These are phyloP conservation scores for Thymelicus sylvestris DNA, from an alignment of 2,888 invertebrate species.

Conservation along the genomic window DNA sequence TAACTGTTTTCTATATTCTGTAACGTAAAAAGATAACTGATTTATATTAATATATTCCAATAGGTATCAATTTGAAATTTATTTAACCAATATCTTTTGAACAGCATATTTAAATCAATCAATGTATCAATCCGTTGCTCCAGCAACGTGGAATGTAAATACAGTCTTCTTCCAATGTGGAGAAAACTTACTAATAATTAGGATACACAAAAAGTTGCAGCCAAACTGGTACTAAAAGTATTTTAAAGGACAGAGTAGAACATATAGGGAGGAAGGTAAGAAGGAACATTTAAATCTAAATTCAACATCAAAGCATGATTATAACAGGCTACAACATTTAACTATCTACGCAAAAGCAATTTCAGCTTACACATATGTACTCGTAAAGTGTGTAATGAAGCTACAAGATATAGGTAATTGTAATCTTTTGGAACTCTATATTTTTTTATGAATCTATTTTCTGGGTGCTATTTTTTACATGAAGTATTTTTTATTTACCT, in stretches of 20 bases:
- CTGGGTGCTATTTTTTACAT: constrained; percentile 31
- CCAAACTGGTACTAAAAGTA: not conserved
- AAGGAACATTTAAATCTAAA: constrained; percentile 25
- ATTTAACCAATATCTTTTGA: not conserved
- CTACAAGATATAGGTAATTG: constrained; percentile 38
- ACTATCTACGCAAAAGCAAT: constrained; percentile 38
- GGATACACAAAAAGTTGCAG: not conserved
- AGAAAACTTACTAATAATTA: too few relatives aligned
- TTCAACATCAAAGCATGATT: constrained; percentile 37
- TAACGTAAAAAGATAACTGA: too few relatives aligned
- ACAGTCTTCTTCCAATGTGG: too few relatives aligned
- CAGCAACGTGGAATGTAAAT: not conserved
- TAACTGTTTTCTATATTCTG: too few relatives aligned
- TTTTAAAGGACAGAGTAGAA: constrained; percentile 9
- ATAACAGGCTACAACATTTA: constrained; percentile 35
- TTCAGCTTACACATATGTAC: constrained; percentile 24
- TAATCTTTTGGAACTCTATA: constrained; percentile 18
- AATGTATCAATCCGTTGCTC: not conserved
- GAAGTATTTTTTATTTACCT: constrained; percentile 81
- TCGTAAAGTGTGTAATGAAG: constrained; percentile 32
- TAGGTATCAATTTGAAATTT: too few relatives aligned
- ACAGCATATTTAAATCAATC: not conserved
- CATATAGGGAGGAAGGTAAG: constrained; percentile 9
- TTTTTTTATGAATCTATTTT: constrained; percentile 22
- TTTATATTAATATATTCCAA: too few relatives aligned